Conservation (phyloP, 2,113 vertebrate species). For the Xiphophorus couchianus region DNA sequence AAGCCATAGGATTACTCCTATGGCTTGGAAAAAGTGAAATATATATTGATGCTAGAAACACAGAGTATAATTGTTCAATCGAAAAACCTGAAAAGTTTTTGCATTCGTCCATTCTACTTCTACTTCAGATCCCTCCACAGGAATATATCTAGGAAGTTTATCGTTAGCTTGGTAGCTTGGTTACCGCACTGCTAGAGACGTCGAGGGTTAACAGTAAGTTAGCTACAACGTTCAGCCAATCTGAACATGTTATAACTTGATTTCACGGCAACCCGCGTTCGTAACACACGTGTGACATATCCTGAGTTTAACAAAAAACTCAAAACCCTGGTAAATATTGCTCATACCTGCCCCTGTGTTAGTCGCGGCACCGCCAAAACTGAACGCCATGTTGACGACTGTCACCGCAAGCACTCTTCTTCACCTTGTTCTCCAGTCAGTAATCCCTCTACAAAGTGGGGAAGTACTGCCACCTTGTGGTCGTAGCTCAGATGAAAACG, state of each 20-base stretch:
- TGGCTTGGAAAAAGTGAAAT: no score
- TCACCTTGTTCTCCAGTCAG: not conserved
- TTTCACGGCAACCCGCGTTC: accelerated
- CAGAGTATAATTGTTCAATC: no score
- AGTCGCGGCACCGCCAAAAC: constrained; percentile 74
- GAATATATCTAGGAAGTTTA: no score
- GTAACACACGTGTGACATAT: accelerated
- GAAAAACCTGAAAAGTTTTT: no score
- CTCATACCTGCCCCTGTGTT: constrained; percentile 73
- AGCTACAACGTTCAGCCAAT: not conserved
- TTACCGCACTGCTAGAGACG: not conserved
- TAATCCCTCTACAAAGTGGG: accelerated
- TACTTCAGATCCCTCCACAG: no score
- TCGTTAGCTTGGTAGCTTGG: not conserved
- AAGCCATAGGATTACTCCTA: no score
- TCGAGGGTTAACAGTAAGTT: not conserved
- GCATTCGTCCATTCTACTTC: no score
- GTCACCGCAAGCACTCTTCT: not conserved
- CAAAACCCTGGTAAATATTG: not conserved
- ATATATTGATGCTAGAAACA: no score
- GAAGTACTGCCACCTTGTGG: constrained; percentile 21
- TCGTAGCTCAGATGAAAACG: not conserved
- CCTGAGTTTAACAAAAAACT: accelerated
- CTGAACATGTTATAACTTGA: no score
- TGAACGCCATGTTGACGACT: constrained; percentile 81